Base-by-base conservation (phyloP, 2,888 invertebrate genomes). In the Himalopsyche japonica region DNA sequence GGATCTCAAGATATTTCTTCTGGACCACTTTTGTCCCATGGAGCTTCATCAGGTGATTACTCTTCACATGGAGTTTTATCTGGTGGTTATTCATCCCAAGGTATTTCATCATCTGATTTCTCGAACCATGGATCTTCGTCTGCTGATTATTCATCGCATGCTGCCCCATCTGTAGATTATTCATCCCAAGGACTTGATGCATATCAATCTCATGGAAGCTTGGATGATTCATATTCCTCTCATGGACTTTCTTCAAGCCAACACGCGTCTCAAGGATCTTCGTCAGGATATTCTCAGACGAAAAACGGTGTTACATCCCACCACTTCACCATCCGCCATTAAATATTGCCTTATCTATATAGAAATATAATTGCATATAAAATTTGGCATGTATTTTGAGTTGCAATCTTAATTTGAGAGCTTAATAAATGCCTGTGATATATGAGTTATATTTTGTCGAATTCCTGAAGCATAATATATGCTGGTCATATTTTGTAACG, bases 251-350 rank as follows among this genome's bases (percentile, higher is more conserved):
- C 37, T 43, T 70, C 70, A 27, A 27, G 30, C 24, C 64, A 27
- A 27, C 27, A 30, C 70, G 2, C 15, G 15, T 70, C 70, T 30
- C 70, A 70, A 70, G 70, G 70, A 70, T 70, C 70, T 70, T 24
- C 70, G 20, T 70, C 70, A 70, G 37, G n/a, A 1, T 5, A 79
- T 43, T 79, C 79, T 49, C 81, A 77, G 78, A 76, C 34, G 48
- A 47, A 79, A 79, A 81, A 79, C 81, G 83, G 48, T 43, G 79
- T 82, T 80, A 78, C 48, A 79, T 83, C 79, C 24, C 30, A 47
- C n/a, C 47, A 79, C 27, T 47, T 79, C 24, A 47, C 18, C 7
- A 34, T 76, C 47, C 30, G 15, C 47, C 79, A 79, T 79, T 79
- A 77, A 77, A 34, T 5, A 77, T 27, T 70, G 70, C 70, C 30